Evolutionary conservation across 2,797 vertebrate species (phyloP), one percentile per base, ranked within the genome.

Genomic region (Merluccius polli): DNA sequence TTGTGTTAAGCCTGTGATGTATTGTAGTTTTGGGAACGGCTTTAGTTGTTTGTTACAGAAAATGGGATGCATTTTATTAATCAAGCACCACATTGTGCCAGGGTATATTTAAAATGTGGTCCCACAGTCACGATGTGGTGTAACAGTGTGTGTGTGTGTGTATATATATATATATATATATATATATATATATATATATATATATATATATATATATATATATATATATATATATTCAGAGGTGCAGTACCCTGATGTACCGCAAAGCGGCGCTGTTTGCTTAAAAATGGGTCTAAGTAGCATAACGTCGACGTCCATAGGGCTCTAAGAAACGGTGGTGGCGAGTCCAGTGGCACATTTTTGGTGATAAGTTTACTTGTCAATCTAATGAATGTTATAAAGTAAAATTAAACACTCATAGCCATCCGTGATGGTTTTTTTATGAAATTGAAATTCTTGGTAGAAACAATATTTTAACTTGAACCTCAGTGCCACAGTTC

Each of bases 231-330:
- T n/a, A 7, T 52, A 7, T 52, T 52, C 21, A 21, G 21, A 33
- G 0, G 7, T 81, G 87, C 33, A 69, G 77, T 89, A 52, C 77
- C 35, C 13, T 11, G 65, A 75, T 15, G 0, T 1, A 24, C 92
- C 94, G 94, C 93, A 87, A 33, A 78, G 90, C 90, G 93, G 79
- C 90, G 89, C 82, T 89, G 86, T 79, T 88, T 81, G 81, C 82
- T 81, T 80, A 91, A 72, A 86, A 89, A 92, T 86, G 77, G 67
- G 27, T 27, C 8, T 1, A 0, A 3, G 24, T 30, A 24, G 2
- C 38, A 32, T 59, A 1, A 13, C 15, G 3, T 52, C 18, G 5
- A 52, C 2, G 3, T 29, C 27, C 80, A 8, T 15, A 8, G 69
- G 30, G 16, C n/a, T 33, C 13, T 71, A n/a, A n/a, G n/a, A n/a